Evolutionary conservation across 2,888 invertebrate species (phyloP), one percentile per base, ranked within the genome.

Genomic region (Eupelmus urozonus): DNA sequence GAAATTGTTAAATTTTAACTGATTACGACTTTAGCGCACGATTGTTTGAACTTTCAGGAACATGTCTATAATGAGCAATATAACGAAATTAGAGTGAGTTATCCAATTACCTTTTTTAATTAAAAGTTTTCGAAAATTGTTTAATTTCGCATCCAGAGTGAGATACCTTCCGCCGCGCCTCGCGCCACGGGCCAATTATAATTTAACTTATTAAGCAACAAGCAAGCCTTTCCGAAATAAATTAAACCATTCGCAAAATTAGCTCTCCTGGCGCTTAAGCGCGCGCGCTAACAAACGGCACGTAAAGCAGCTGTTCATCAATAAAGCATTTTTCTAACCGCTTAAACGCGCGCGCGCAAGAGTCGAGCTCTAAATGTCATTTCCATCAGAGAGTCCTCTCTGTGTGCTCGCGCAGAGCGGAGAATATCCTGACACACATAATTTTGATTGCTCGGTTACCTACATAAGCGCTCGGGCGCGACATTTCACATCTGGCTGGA

Each of bases 341-440:
- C n/a, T n/a, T n/a, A n/a, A n/a, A n/a, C n/a, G n/a, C n/a, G n/a
- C n/a, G n/a, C n/a, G n/a, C n/a, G n/a, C n/a, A n/a, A n/a, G n/a
- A n/a, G n/a, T n/a, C n/a, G n/a, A n/a, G n/a, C n/a, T n/a, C n/a
- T n/a, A n/a, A n/a, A n/a, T n/a, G n/a, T n/a, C n/a, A n/a, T n/a
- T n/a, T n/a, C n/a, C n/a, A n/a, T n/a, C n/a, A n/a, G n/a, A n/a
- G n/a, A n/a, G n/a, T n/a, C n/a, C n/a, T n/a, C n/a, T n/a, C n/a
- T n/a, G n/a, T n/a, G n/a, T n/a, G n/a, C n/a, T n/a, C n/a, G n/a
- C n/a, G n/a, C n/a, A n/a, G n/a, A n/a, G n/a, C n/a, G n/a, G n/a
- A 20, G 62, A 66, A 59, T 3, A 9, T 76, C 79, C 78, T 63
- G 81, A 81, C 79, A 80, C 79, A 80, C 69, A 69, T 69, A 76